These are phyloP conservation scores for Brachyrhaphis roseni DNA, from an alignment of 2,797 vertebrate species.

Conservation along the genomic window DNA sequence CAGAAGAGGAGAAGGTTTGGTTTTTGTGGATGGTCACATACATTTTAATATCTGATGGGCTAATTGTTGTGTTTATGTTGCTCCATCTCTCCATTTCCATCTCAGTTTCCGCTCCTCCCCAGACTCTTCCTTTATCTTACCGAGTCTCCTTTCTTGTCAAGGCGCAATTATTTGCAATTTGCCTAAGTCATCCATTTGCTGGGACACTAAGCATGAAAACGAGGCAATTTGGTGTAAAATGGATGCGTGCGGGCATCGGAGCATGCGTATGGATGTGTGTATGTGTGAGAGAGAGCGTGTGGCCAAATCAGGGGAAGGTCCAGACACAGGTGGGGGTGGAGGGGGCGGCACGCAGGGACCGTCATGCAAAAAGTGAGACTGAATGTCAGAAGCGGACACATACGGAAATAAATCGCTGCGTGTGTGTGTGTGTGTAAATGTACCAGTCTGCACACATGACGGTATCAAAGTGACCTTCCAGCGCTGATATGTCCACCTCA, in stretches of 20 bases:
- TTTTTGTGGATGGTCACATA: slow-evolving; percentile 55
- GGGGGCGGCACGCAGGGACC: slow-evolving; percentile 84
- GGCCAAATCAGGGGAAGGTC: slow-evolving; percentile 86
- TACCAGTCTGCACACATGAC: slow-evolving; percentile 99
- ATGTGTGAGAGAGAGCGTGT: slow-evolving; percentile 33
- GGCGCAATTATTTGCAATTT: slow-evolving; percentile 99
- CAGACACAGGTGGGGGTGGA: slow-evolving; percentile 78
- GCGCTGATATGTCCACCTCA: slow-evolving; percentile 91
- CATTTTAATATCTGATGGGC: slow-evolving; percentile 89
- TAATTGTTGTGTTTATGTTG: slow-evolving; percentile 99
- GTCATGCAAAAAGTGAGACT: slow-evolving; percentile 88
- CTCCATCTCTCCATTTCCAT: slow-evolving; percentile 74
- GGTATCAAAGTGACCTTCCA: slow-evolving; percentile 97
- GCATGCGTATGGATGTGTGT: slow-evolving; percentile 48
- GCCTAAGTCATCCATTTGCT: slow-evolving; percentile 99
- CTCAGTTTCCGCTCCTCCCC: slow-evolving; percentile 67
- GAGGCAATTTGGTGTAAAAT: slow-evolving; percentile 99
- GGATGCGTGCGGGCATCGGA: slow-evolving; percentile 87
- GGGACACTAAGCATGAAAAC: slow-evolving; percentile 99
- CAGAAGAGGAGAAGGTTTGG: slow-evolving; percentile 16
- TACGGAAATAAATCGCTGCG: slow-evolving; percentile 63
- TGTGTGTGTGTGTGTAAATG: slow-evolving; percentile 64
- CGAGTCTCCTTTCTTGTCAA: slow-evolving; percentile 89
- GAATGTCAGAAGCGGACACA: slow-evolving; percentile 82
- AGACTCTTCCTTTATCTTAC: slow-evolving; percentile 83